Evolutionary conservation across 2,113 vertebrate species (phyloP), one percentile per base, ranked within the genome.

Genomic region (Epinephelus cyanopodus): DNA sequence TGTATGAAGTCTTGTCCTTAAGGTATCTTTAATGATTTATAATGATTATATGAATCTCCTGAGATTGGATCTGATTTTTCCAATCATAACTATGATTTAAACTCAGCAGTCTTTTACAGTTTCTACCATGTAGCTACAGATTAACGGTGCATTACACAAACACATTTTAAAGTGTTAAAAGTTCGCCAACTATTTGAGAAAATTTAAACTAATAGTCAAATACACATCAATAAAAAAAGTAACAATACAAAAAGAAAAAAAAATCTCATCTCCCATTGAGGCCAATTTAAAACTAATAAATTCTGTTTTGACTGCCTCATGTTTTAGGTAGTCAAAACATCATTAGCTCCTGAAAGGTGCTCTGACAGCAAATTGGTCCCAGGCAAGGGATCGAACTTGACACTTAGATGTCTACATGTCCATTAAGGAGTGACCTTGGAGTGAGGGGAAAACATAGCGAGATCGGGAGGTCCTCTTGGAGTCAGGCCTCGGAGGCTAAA

Each of bases 221-320:
- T 14, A 13, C 10, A 60, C 10, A 47, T 3, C 3, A 23, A 50
- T 50, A 29, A 25, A 56, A 56, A 21, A 63, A 39, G 4, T 9
- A 19, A 37, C 1, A 72, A 45, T 27, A 60, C n/a, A 60, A 27
- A 27, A n/a, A 42, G 42, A 1, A 17, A 9, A 23, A 39, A 56
- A 23, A 27, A 25, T 47, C 9, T 45, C 54, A 27, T 19, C 37
- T 73, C 56, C 23, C 70, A n/a, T n/a, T 58, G 37, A 27, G 37
- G 14, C 39, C 37, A 60, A 73, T 73, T 60, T 73, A 73, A 19
- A 47, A 48, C 17, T 29, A 56, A 70, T 17, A 39, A 70, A 39
- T 23, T 6, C 2, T 12, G 12, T 45, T 62, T 62, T 42, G 15
- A 15, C 48, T 17, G 2, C 14, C 13, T 48, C 3, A 5, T 12